Evolutionary conservation across 2,888 invertebrate genomes (phyloP).

Genomic region (Troides aeacus): DNA sequence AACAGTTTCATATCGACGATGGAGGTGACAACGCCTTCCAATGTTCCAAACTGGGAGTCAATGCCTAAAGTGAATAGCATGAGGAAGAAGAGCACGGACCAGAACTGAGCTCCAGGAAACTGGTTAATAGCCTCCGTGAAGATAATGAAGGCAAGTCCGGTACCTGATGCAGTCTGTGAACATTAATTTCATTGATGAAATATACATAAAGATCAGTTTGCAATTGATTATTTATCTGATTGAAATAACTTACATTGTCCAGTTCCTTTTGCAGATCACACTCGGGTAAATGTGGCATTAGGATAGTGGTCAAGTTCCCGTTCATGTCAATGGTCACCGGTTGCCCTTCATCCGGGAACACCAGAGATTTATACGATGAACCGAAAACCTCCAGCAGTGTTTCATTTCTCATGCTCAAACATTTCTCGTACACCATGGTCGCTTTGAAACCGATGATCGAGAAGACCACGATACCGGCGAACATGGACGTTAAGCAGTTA

Average conservation of each 20-base stretch:
- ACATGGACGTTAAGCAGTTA: conserved; percentile 97
- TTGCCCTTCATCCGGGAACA: conserved; percentile 80
- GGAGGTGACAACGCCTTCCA: conserved; percentile 97
- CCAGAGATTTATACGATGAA: conserved; percentile 61
- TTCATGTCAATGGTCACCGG: conserved; percentile 74
- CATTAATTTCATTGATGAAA: not conserved
- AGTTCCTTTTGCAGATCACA: conserved; percentile 93
- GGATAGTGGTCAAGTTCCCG: conserved; percentile 78
- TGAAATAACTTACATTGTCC: conserved; percentile 86
- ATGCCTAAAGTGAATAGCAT: conserved; percentile 98
- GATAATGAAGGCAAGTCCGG: conserved; percentile 97
- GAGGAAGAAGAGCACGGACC: conserved; percentile 97
- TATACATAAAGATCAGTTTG: not conserved
- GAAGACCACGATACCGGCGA: conserved; percentile 97
- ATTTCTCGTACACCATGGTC: conserved; percentile 89
- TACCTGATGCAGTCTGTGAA: conserved; percentile 95
- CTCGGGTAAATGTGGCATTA: conserved; percentile 84
- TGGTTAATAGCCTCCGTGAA: conserved; percentile 99
- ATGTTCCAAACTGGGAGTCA: conserved; percentile 97
- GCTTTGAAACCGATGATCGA: conserved; percentile 97
- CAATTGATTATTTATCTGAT: not conserved
- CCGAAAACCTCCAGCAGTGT: conserved; percentile 82
- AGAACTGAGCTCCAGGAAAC: conserved; percentile 97
- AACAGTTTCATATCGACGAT: conserved; percentile 97
- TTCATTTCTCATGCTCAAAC: conserved; percentile 82